Evolutionary conservation across 1,140 invertebrate species (phyloP).

Genomic region (Calycopis cecrops): DNA sequence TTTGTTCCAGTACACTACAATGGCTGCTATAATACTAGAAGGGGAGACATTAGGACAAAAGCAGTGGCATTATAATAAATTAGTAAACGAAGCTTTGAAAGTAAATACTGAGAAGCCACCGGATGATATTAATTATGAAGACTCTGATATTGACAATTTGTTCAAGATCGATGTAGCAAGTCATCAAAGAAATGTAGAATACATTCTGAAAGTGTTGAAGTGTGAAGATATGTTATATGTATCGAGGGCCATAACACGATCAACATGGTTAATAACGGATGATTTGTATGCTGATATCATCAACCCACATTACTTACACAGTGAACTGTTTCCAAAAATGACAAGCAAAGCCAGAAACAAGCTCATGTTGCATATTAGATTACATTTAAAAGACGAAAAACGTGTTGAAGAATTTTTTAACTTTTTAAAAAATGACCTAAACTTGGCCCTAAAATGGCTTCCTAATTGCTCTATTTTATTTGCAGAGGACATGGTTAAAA

Average conservation of each 20-base stretch:
- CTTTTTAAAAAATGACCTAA: constrained; percentile 31
- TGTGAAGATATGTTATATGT: constrained; percentile 46
- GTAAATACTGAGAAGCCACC: constrained; percentile 18
- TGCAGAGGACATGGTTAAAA: constrained; percentile 33
- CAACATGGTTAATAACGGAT: constrained; percentile 44
- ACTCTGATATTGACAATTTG: constrained; percentile 40
- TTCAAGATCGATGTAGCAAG: constrained; percentile 49
- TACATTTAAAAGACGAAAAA: constrained; percentile 40
- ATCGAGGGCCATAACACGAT: constrained; percentile 40
- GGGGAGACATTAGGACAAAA: constrained; percentile 46
- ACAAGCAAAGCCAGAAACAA: constrained; percentile 41
- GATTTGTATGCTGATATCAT: constrained; percentile 40
- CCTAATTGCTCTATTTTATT: constrained; percentile 40
- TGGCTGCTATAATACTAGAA: constrained; percentile 35
- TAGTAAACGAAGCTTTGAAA: constrained; percentile 29
- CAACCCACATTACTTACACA: constrained; percentile 41
- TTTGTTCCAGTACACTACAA: constrained; percentile 26
- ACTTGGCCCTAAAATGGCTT: constrained; percentile 45
- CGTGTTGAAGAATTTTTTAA: constrained; percentile 47
- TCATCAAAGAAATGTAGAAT: constrained; percentile 35
- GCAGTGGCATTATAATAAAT: constrained; percentile 41
- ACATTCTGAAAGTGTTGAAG: constrained; percentile 39
- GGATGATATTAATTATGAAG: constrained; percentile 28
- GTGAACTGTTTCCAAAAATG: constrained; percentile 39
- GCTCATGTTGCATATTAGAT: constrained; percentile 36